These are phyloP conservation scores for Asobara japonica DNA, from an alignment of 1,140 invertebrate genomes.

Conservation along the genomic window DNA sequence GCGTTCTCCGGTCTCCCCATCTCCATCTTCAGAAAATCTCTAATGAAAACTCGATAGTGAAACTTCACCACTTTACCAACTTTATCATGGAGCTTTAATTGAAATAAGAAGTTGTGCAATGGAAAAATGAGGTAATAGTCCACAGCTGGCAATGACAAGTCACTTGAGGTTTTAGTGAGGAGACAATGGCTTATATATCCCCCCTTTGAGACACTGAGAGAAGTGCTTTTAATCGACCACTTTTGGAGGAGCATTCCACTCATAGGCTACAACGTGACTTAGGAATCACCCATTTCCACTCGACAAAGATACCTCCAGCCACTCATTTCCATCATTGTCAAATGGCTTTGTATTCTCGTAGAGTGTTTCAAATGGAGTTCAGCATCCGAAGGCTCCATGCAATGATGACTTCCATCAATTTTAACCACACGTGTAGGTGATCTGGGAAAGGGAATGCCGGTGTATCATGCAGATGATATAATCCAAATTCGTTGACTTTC, in stretches of 20 bases:
- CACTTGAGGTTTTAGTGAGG: not conserved
- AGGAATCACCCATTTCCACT: not conserved
- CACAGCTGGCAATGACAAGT: not conserved
- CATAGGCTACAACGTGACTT: not conserved
- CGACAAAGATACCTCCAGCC: not conserved
- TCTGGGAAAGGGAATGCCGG: too few relatives aligned
- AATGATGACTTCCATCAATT: not conserved
- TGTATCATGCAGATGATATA: too few relatives aligned
- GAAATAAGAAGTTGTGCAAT: not conserved
- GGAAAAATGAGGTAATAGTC: not conserved
- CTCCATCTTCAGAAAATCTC: not conserved
- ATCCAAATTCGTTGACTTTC: too few relatives aligned
- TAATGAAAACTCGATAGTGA: not conserved
- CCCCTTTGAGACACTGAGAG: not conserved
- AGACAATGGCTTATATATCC: not conserved
- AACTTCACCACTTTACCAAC: not conserved
- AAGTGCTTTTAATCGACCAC: not conserved
- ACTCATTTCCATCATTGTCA: not conserved
- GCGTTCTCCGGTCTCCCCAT: too few relatives aligned
- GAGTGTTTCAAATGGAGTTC: too few relatives aligned
- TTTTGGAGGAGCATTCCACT: not conserved
- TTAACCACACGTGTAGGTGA: conserved; percentile 33
- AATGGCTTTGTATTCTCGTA: not conserved
- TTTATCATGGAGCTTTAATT: not conserved
- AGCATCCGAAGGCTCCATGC: too few relatives aligned